phyloP scores from a whole-genome alignment of 1,140 invertebrate species.

The Linepithema humile region DNA sequence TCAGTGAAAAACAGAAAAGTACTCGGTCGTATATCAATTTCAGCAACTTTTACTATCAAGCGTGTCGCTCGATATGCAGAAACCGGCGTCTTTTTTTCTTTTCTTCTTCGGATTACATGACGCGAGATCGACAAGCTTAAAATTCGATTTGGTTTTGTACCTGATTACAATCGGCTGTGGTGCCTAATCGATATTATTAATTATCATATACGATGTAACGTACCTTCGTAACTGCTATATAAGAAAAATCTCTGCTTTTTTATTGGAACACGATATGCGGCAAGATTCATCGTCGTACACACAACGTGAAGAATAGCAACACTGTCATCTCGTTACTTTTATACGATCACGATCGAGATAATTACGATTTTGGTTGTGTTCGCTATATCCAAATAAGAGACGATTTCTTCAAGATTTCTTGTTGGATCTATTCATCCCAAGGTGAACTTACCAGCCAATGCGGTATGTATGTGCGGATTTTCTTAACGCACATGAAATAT shows the following conservation, averaged over 20 bases:
- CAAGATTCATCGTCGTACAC: conserved; percentile 28
- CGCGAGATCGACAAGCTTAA: conserved; percentile 46
- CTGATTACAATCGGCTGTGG: conserved; percentile 29
- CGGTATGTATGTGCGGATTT: conserved; percentile 75
- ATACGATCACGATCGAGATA: conserved; percentile 18
- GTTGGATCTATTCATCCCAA: conserved; percentile 46
- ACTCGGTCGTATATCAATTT: conserved; percentile 44
- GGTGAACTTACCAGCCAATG: conserved; percentile 81
- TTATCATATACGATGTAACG: conserved; percentile 59
- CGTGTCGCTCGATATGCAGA: conserved; percentile 33
- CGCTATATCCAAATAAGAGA: conserved; percentile 51
- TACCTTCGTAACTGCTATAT: conserved; percentile 61
- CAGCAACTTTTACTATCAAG: conserved; percentile 28
- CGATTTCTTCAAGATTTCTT: conserved; percentile 38
- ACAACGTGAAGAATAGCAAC: conserved; percentile 15
- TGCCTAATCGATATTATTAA: conserved; percentile 48
- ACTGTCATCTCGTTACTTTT: conserved; percentile 3
- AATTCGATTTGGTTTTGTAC: conserved; percentile 39
- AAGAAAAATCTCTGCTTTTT: conserved; percentile 49
- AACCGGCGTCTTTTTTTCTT: neutral
- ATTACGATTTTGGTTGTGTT: conserved; percentile 58
- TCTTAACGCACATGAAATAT: conserved; percentile 73
- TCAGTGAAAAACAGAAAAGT: conserved; percentile 33
- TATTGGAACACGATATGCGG: conserved; percentile 23
- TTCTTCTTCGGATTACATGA: too few relatives aligned